A percentile compares a stretch with the other conserved stretches of the same genome.
Conservation (phyloP, 2,113 vertebrate genomes). For the Gallinago media region DNA sequence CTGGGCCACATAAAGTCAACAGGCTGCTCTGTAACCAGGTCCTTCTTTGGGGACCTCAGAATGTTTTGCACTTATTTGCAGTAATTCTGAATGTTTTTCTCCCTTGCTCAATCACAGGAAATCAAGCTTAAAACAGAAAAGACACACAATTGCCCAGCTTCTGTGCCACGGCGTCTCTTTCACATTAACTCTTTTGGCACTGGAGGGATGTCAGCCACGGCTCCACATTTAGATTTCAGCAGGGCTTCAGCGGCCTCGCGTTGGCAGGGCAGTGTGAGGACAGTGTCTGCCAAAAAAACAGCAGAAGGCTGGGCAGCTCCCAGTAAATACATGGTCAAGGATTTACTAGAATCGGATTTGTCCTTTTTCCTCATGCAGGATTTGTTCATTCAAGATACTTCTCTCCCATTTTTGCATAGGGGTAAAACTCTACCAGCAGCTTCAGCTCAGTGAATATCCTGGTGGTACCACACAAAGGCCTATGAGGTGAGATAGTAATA, state of each 20-base stretch:
- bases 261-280: not conserved
- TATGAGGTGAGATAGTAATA: not conserved
- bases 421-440: not conserved
- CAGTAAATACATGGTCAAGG: not conserved
- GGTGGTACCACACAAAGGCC: not conserved
- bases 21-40: not conserved
- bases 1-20: constrained; percentile 40
- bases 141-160: not conserved
- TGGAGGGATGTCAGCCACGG: not conserved
- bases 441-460: not conserved
- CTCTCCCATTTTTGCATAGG: not conserved
- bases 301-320: not conserved
- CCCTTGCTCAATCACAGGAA: not conserved
- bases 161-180: not conserved
- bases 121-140: constrained; percentile 10
- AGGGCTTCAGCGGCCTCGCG: not conserved
- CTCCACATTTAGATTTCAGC: not conserved
- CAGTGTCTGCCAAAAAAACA: not conserved
- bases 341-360: not conserved
- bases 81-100: not conserved
- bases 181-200: not conserved
- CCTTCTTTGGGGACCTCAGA: not conserved
- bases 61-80: not conserved
- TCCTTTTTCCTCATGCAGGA: fast-evolving
- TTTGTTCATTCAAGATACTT: not conserved